phyloP scores from a whole-genome alignment of 2,797 vertebrate species.

The Sebastiscus albofasciatus region DNA sequence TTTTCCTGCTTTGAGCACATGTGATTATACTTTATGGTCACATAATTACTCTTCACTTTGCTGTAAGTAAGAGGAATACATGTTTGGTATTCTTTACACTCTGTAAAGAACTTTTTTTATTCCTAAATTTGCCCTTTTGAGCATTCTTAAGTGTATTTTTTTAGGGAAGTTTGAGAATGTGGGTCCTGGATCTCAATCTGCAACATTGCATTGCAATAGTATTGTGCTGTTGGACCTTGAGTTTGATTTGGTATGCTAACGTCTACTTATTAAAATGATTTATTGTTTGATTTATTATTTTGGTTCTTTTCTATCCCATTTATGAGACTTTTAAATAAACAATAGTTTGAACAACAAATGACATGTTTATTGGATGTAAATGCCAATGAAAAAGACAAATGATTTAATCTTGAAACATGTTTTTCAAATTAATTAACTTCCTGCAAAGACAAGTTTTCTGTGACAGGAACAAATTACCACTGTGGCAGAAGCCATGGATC shows the following conservation, averaged over 20 bases:
- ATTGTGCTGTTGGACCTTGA: neutral
- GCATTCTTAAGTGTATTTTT: neutral
- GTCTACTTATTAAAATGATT: neutral
- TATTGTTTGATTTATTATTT: neutral
- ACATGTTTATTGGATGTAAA: neutral
- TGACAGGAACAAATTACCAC: slow-evolving; percentile 46
- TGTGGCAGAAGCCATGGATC: slow-evolving; percentile 52
- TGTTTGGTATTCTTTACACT: neutral
- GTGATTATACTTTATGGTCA: neutral
- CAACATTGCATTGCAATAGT: neutral
- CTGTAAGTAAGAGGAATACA: neutral
- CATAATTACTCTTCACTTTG: neutral
- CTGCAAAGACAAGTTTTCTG: slow-evolving; percentile 1
- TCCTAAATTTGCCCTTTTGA: neutral
- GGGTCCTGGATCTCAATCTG: neutral
- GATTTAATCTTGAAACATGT: neutral
- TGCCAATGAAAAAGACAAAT: neutral
- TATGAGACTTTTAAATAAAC: neutral
- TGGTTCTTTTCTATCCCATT: neutral
- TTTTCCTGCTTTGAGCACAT: neutral
- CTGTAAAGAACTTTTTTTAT: neutral
- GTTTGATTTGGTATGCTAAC: neutral
- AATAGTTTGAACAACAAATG: neutral
- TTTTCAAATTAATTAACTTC: neutral
- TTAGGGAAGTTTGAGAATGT: neutral